Evolutionary conservation across 2,113 vertebrate species (phyloP), one percentile per base, ranked within the genome.

Genomic region (Benitochromis conjunctus): DNA sequence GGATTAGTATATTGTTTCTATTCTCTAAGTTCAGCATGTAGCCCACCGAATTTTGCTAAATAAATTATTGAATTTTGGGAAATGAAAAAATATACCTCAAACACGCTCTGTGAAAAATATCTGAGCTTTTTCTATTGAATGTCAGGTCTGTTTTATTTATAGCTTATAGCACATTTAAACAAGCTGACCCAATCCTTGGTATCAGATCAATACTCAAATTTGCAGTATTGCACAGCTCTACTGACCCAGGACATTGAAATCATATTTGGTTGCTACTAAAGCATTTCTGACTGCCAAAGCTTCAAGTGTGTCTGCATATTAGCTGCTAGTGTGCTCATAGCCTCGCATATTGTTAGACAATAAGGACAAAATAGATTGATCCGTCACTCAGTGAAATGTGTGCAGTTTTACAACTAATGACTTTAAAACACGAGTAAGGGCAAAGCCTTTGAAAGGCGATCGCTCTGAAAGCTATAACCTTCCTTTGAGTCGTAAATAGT

Each of bases 401-500:
- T 29, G 21, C 18, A 71, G 66, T 31, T 76, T 76, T 29, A 51
- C 16, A 1, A 76, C 46, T 76, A 76, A 76, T 4, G 5, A 84
- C 76, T 85, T 88, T 77, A 82, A 81, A 89, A 46, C 31, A 46
- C 29, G 14, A 26, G 58, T 14, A 12, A 24, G 46, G 16, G 48
- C 41, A 12, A 19, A 60, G 29, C 38, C 36, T 51, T 48, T 56
- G 54, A 29, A 31, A 60, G 57, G 62, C 38, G 69, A 51, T 76
- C 18, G 9, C 58, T 58, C 31, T 34, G 36, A 77, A 48, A 8
- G 29, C 24, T 26, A 46, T 6, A 62, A 64, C 29, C 53, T 62
- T 60, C 74, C 57, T 82, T 77, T 86, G 58, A 88, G 77, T 79
- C 74, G 81, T 76, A 87, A 90, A 91, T 91, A 88, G 86, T 88